Percentiles rank a stretch among this genome's conserved stretches.
Evolutionary conservation across 2,888 invertebrate species (phyloP).

Genomic region (Ctenicera cuprea): DNA sequence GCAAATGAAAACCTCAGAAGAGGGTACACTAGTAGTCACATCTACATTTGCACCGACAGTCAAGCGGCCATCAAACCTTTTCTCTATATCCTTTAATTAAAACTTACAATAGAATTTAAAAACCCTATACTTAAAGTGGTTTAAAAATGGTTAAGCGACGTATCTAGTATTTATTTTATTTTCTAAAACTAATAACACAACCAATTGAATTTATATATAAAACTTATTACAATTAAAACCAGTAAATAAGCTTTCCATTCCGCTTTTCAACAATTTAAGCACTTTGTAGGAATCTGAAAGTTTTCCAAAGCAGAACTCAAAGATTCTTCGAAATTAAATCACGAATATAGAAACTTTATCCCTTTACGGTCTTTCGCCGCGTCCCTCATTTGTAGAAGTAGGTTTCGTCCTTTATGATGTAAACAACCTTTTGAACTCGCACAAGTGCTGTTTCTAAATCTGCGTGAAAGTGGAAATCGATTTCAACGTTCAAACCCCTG

Average conservation of each 20-base stretch:
- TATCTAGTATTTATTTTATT: no score
- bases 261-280: neutral
- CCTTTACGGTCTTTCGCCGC: constrained; percentile 9
- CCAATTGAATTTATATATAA: neutral
- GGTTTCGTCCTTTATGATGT: constrained; percentile 31
- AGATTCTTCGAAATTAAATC: constrained; percentile 23
- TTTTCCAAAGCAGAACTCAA: neutral
- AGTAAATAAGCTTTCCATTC: no score
- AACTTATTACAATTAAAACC: neutral
- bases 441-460: constrained; percentile 42
- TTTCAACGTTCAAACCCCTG: constrained; percentile 22
- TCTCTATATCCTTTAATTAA: no score
- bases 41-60: no score
- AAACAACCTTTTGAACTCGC: constrained; percentile 38
- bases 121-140: no score
- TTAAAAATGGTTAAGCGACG: no score
- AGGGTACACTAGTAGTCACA: no score
- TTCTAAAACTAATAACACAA: no score
- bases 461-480: constrained; percentile 40
- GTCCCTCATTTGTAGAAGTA: constrained; percentile 29
- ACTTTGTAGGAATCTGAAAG: constrained; percentile 1
- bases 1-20: no score
- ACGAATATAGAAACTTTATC: constrained; percentile 15
- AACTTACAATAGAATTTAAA: no score
- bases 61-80: no score